These are phyloP conservation scores for Acanthurus tractus DNA, from an alignment of 2,797 vertebrate species.

Conservation along the genomic window DNA sequence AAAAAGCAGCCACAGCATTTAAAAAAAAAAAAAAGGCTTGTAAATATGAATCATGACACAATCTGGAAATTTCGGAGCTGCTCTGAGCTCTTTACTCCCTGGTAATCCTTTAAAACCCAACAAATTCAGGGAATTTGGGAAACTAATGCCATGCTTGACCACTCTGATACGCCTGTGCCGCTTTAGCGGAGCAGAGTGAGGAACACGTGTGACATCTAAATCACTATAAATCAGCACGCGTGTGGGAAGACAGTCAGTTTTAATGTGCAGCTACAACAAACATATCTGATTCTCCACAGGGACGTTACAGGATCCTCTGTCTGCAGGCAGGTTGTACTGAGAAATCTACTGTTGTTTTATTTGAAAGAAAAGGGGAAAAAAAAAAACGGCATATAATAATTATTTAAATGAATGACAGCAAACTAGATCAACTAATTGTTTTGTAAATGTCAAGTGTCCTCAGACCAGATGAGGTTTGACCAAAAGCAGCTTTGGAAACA, in stretches of 20 bases:
- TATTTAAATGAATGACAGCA: conserved; percentile 74
- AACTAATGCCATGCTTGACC: conserved; percentile 78
- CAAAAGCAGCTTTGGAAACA: conserved; percentile 77
- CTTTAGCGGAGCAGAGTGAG: conserved; percentile 42
- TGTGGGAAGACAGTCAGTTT: conserved; percentile 30
- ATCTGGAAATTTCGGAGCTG: conserved; percentile 71
- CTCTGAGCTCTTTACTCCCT: conserved; percentile 60
- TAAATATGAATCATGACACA: conserved; percentile 75
- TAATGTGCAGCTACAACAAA: conserved; percentile 25
- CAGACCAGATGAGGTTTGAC: conserved; percentile 80
- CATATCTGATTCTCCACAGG: conserved; percentile 5
- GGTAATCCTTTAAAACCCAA: conserved; percentile 81
- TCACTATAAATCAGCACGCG: conserved; percentile 51
- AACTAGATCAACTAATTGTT: conserved; percentile 77
- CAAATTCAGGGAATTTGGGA: conserved; percentile 78
- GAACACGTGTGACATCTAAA: conserved; percentile 61
- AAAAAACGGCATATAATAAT: conserved; percentile 50
- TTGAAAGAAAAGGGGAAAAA: conserved; percentile 59
- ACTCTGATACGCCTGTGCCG: conserved; percentile 59
- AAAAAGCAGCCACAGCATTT: conserved; percentile 54
- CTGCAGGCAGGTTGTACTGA: conserved; percentile 10
- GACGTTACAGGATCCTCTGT: conserved; percentile 27
- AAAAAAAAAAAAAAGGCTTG: conserved; percentile 29
- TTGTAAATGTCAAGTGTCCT: conserved; percentile 71
- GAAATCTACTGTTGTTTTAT: conserved; percentile 64